Evolutionary conservation across 2,797 vertebrate species (phyloP), one percentile per base, ranked within the genome.

Genomic region (Poliocrania exsul): DNA sequence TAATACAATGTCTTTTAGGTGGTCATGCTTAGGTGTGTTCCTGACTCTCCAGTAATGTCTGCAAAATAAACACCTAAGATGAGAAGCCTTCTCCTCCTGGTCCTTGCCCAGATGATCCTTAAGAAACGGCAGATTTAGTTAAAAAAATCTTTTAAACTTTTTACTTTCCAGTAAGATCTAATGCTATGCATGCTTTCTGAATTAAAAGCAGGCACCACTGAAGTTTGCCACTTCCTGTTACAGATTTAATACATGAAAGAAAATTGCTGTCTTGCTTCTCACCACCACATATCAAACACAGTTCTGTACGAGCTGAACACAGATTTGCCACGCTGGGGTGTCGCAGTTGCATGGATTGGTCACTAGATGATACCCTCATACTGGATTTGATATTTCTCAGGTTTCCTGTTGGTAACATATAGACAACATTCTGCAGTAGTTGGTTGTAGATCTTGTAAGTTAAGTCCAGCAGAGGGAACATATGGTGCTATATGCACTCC

Each of bases 361-460:
- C 96, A 73, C 90, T 95, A 96, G 97, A 73, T 94, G 94, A 81
- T 96, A 84, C 24, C 46, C 61, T 82, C 78, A 60, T 11, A 1
- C 89, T 66, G 6, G 35, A 8, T 31, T 91, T 92, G 54, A 2
- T 79, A 53, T 26, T 82, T 50, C 25, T 67, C 44, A 82, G 10
- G 2, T 47, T 90, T 60, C 25, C 0, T 26, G 5, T 11, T 44
- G 17, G 53, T 74, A 56, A 40, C n/a, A 13, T 65, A 58, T 47
- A 25, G 35, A 51, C 61, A 77, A 29, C 9, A 3, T 65, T 16
- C 31, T 78, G 61, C 44, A 54, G 46, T 42, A 50, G 40, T 25
- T 37, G 44, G 14, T 49, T 57, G 17, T 61, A 69, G 46, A 46
- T 86, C 47, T 56, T 50, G 6, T 42, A 74, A 38, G 35, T 67